Evolutionary conservation across 2,888 invertebrate genomes (phyloP), one percentile per base, ranked within the genome.

Genomic region (Argyresthia albistria): DNA sequence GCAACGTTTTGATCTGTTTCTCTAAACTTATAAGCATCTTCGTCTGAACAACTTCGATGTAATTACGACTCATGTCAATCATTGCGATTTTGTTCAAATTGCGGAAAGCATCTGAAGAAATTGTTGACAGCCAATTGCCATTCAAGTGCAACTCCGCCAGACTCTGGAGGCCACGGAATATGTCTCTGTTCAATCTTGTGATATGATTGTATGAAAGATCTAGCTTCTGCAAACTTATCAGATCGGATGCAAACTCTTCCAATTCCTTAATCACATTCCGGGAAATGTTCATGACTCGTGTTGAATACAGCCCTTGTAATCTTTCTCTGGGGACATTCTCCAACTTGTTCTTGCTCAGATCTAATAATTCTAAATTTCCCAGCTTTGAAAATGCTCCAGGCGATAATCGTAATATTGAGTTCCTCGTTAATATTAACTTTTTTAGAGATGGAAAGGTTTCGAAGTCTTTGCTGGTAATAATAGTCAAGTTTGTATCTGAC

Each of bases 191-290:
- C 59, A 96, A 91, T 66, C 91, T 90, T 58, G 92, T 92, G 66
- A 96, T 90, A 72, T 95, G 94, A 81, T 96, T 96, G 73, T 90
- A 93, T 43, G 96, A 95, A 56, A 96, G 80, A 74, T 96, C 96
- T 57, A 96, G 89, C 58, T 92, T 90, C 80, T 95, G 93, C 60
- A 97, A 81, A 56, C 92, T 91, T 60, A 91, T 91, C 58, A 97
- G 88, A 75, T 96, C 95, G 11, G 88, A 74, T 46, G 95, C 93
- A 70, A 96, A 95, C 67, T 95, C 93, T 73, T 95, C 95, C 51
- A 96, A 81, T 60, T 93, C 93, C 67, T 93, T 93, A 55, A 97
- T 86, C 58, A 91, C 91, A 73, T 97, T 97, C 69, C 92, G 93
- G 12, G 96, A 96, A 51, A 97, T 89, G 80, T 97, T 97, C 43